Evolutionary conservation across 2,113 vertebrate genomes (phyloP).

Genomic region (Bagarius yarrelli): DNA sequence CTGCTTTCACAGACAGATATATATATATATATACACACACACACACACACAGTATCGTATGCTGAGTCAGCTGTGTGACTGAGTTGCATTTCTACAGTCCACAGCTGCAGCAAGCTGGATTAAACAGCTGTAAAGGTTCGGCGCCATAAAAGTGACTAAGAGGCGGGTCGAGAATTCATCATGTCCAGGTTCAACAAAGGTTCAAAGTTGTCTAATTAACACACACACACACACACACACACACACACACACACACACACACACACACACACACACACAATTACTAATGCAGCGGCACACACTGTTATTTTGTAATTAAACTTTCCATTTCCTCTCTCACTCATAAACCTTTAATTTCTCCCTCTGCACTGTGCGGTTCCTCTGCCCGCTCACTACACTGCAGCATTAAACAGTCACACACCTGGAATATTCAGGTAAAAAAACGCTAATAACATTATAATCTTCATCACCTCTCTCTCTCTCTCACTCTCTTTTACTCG

Average conservation of each 20-base stretch:
- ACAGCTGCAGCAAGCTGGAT: slow-evolving; percentile 21
- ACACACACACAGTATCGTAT: background rate
- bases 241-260: background rate
- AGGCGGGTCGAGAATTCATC: slow-evolving; percentile 37
- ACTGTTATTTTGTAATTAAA: slow-evolving; percentile 23
- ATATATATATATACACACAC: too few relatives aligned
- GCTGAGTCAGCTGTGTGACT: background rate
- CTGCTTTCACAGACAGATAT: too few relatives aligned
- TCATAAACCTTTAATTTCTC: background rate
- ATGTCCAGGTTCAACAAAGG: slow-evolving; percentile 29
- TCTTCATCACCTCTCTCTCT: too few relatives aligned
- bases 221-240: slow-evolving; percentile 14
- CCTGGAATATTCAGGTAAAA: too few relatives aligned
- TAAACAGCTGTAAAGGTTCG: slow-evolving; percentile 37
- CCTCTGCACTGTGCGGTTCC: slow-evolving; percentile 6
- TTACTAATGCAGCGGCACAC: background rate
- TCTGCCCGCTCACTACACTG: slow-evolving; percentile 4
- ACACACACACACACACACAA: background rate
- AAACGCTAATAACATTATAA: too few relatives aligned
- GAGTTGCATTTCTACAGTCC: background rate
- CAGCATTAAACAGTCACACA: background rate
- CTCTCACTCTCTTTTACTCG: too few relatives aligned
- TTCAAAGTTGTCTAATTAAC: slow-evolving; percentile 32
- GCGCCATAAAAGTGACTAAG: slow-evolving; percentile 30
- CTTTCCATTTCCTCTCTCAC: background rate